Conservation (phyloP, 2,113 vertebrate species). For the Talpa occidentalis region DNA sequence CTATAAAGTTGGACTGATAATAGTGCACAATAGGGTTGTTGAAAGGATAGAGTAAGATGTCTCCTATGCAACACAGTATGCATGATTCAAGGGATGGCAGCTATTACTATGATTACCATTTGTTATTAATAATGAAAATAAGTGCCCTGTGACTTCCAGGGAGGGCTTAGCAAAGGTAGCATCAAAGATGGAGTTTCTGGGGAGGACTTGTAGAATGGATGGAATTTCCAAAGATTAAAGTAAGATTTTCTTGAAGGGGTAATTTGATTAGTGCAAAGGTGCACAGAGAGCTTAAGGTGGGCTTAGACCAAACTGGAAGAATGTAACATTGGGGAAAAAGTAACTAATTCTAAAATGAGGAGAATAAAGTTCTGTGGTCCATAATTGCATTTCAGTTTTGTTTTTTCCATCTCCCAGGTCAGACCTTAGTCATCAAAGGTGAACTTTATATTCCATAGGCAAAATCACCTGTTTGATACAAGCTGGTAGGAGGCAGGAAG, state of each 20-base stretch:
- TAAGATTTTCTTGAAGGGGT: neutral
- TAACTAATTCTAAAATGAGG: neutral
- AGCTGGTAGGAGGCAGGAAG: slow-evolving; percentile 16
- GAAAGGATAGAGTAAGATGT: neutral
- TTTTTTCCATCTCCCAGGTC: neutral
- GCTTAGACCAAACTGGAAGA: neutral
- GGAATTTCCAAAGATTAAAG: neutral
- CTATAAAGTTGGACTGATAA: neutral
- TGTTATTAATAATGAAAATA: neutral
- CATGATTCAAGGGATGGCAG: neutral
- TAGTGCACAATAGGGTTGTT: neutral
- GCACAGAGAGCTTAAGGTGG: neutral
- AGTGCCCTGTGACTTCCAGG: neutral
- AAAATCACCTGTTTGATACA: neutral
- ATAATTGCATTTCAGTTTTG: neutral
- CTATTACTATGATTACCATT: neutral
- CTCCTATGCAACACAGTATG: neutral
- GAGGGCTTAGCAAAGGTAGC: neutral
- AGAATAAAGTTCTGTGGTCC: neutral
- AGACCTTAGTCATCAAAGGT: neutral
- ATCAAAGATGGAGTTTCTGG: neutral
- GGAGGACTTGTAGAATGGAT: neutral
- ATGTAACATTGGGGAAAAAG: neutral
- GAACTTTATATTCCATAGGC: neutral
- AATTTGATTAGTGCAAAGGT: neutral